phyloP scores from a whole-genome alignment of 64 coral and sea anemone species.

The Pocillopora damicornis region DNA sequence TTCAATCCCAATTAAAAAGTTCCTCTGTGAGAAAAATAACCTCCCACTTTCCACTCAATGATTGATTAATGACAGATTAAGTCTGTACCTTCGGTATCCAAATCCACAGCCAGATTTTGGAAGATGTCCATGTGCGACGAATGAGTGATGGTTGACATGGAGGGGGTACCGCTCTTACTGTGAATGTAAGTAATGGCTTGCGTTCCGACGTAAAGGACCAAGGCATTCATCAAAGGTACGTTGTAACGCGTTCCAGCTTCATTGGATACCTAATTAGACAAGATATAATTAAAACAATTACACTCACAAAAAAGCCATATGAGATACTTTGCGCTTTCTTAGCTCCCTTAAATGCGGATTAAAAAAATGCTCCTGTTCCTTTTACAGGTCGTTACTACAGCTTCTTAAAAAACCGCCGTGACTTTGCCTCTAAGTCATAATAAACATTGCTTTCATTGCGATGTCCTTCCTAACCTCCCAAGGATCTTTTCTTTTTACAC shows the following conservation, averaged over 20 bases:
- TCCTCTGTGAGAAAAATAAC: too few relatives aligned
- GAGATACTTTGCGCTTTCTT: too few relatives aligned
- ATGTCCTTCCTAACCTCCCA: background rate
- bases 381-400: too few relatives aligned
- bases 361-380: background rate
- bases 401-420: too few relatives aligned
- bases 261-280: slow-evolving; percentile 63
- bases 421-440: too few relatives aligned
- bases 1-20: too few relatives aligned
- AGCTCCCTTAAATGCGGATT: background rate
- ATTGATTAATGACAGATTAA: too few relatives aligned
- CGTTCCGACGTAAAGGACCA: slow-evolving; percentile 95
- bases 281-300: background rate
- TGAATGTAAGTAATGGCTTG: slow-evolving; percentile 99
- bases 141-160: slow-evolving; percentile 99
- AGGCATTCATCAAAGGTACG: slow-evolving; percentile 91
- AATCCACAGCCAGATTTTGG: slow-evolving; percentile 94
- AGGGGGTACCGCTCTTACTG: slow-evolving; percentile 95
- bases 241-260: slow-evolving; percentile 95
- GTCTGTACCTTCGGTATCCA: slow-evolving; percentile 90
- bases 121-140: slow-evolving; percentile 99
- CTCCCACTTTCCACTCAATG: too few relatives aligned
- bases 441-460: background rate
- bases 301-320: too few relatives aligned
- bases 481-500: background rate